Evolutionary conservation across 2,888 invertebrate genomes (phyloP).

Genomic region (Vesta saturnalis): DNA sequence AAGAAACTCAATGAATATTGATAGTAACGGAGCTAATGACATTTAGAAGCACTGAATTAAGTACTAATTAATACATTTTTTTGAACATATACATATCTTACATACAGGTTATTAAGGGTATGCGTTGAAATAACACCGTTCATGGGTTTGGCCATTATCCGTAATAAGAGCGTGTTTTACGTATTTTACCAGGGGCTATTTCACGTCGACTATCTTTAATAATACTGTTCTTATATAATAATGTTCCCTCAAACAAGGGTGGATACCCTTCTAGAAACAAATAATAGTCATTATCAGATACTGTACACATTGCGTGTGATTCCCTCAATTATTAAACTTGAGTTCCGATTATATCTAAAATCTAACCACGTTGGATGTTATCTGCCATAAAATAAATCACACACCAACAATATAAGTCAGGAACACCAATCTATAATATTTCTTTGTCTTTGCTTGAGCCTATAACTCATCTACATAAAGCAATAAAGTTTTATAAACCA

Average conservation of each 20-base stretch:
- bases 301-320: slow-evolving; percentile 33
- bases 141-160: too few species aligned
- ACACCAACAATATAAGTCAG: slow-evolving; percentile 10
- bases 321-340: slow-evolving; percentile 33
- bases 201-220: slow-evolving; percentile 30
- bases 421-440: slow-evolving; percentile 15
- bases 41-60: too few species aligned
- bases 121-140: too few species aligned
- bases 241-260: slow-evolving; percentile 17
- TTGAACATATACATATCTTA: too few species aligned
- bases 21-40: too few species aligned
- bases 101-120: too few species aligned
- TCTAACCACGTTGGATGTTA: slow-evolving; percentile 14
- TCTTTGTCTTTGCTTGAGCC: slow-evolving; percentile 11
- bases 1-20: too few species aligned
- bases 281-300: slow-evolving; percentile 31
- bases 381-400: slow-evolving; percentile 24
- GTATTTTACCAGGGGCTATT: slow-evolving; percentile 23
- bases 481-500: slow-evolving; percentile 22
- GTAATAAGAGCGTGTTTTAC: slow-evolving; percentile 21
- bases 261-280: slow-evolving; percentile 28
- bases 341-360: slow-evolving; percentile 27
- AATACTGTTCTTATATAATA: slow-evolving; percentile 27
- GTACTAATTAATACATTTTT: too few species aligned
- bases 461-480: slow-evolving; percentile 15